Evolutionary conservation across 1,140 invertebrate genomes (phyloP), one percentile per base, ranked within the genome.

Genomic region (Macrobrachium rosenbergii): DNA sequence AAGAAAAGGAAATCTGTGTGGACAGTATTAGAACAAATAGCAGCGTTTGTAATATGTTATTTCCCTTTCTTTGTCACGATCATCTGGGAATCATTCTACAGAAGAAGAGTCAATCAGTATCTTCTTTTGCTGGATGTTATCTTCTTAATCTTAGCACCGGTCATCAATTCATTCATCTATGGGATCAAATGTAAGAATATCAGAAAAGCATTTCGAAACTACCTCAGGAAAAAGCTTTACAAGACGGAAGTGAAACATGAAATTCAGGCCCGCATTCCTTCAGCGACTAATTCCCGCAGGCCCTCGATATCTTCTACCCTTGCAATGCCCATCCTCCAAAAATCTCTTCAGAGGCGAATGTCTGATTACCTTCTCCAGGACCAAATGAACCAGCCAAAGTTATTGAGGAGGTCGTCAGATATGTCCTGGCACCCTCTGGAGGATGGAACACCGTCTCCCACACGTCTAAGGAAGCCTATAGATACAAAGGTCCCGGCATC

Each of bases 221-320:
- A 96, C 90, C 94, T 95, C 93, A 92, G 96, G n/a, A 96, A 96
- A 92, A 94, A 96, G 91, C 94, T 95, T 91, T 95, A 95, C 1
- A 95, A 96, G 91, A 95, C 94, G 89, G 95, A 96, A 91, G 93
- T 96, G 59, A 95, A 95, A 88, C 94, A 95, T 91, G 95, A 91
- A 82, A 91, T 91, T 62, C 89, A 90, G 83, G 95, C 95, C 7
- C 92, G 95, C 87, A 96, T 95, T 5, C 95, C 96, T 43, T 88
- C 89, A 17, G 88, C 87, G 6, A 84, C 73, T 62, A 88, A 85
- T 59, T 90, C 90, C 8, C 88, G 90, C 73, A 77, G 90, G 3
- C 87, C 89, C 21, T 90, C 90, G 52, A 79, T 89, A 21, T 79
- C 89, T 21, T 90, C 89, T 14, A 88, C 89, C 19, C 79, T 88